Conservation (phyloP, 2,113 vertebrate species). For the Noctilio leporinus region DNA sequence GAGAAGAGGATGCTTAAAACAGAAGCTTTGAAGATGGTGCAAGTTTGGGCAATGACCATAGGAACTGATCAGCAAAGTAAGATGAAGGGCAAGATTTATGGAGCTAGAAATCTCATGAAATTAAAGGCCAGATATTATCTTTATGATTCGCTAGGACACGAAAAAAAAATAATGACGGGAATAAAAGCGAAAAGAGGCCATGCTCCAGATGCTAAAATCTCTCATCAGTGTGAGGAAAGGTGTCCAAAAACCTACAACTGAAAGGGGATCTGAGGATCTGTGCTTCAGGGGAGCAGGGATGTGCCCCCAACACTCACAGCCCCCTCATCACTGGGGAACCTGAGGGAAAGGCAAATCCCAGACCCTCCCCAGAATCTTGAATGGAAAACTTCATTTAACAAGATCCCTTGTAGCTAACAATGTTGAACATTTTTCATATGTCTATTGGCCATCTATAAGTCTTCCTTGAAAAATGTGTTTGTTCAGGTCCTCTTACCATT, state of each 20-base stretch:
- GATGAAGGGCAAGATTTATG: neutral
- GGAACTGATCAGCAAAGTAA: neutral
- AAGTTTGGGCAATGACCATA: neutral
- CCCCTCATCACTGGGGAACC: neutral
- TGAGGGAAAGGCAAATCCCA: neutral
- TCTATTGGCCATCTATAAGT: neutral
- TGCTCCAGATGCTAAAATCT: neutral
- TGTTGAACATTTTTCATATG: neutral
- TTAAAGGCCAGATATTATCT: neutral
- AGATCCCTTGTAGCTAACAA: neutral
- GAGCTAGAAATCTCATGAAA: neutral
- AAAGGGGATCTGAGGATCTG: accelerated
- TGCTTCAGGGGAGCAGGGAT: neutral
- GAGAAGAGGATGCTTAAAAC: neutral
- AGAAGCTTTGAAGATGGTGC: neutral
- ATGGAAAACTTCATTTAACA: neutral
- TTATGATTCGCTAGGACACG: neutral
- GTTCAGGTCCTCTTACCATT: neutral
- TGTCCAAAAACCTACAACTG: neutral
- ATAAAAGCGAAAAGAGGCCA: neutral
- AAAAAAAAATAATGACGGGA: neutral
- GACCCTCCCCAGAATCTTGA: neutral
- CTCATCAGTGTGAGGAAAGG: neutral
- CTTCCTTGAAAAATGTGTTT: neutral
- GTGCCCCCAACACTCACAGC: neutral